Evolutionary conservation across 2,113 vertebrate species (phyloP), one percentile per base, ranked within the genome.

Genomic region (Bubo blakistoni): DNA sequence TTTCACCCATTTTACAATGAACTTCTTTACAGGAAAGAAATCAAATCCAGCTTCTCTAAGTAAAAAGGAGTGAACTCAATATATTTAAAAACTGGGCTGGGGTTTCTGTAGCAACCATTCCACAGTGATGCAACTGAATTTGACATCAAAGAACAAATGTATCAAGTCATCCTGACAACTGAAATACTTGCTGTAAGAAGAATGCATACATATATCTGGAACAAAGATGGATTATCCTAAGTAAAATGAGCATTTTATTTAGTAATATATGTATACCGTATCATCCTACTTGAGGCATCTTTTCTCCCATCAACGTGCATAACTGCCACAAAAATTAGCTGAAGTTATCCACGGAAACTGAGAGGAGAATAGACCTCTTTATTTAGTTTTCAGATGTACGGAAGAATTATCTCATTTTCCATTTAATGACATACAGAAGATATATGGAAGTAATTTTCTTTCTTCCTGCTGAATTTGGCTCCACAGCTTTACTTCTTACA

Each of bases 361-460:
- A 63, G 63, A 93, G 51, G 77, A 97, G 92, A 90, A 94, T 81
- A 91, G 79, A 86, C 65, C 26, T 83, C 95, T 81, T 90, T 87
- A 96, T 96, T 96, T 90, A 55, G 57, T 96, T 96, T 91, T 96
- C 87, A 95, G 85, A 93, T 76, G 87, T 91, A 95, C 8, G 3
- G 81, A 85, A 94, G 90, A 96, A 97, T 97, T 97, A 95, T 96
- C 94, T 97, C 83, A 96, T 97, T 97, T 97, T 95, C 90, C 78
- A 85, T 91, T 96, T 97, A 96, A 97, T 91, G 86, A 92, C 84
- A 95, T 91, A 91, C 93, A 96, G 96, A 95, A 96, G 95, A 95
- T 96, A 94, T 94, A 96, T 96, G 94, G 94, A 96, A 97, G 94
- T 67, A 93, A 95, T 97, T 96, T 97, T 92, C 94, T 90, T 96